A percentile compares a stretch with the other conserved stretches of the same genome.
Evolutionary conservation across 2,113 vertebrate species (phyloP).

Genomic region (Leptosomus discolor): DNA sequence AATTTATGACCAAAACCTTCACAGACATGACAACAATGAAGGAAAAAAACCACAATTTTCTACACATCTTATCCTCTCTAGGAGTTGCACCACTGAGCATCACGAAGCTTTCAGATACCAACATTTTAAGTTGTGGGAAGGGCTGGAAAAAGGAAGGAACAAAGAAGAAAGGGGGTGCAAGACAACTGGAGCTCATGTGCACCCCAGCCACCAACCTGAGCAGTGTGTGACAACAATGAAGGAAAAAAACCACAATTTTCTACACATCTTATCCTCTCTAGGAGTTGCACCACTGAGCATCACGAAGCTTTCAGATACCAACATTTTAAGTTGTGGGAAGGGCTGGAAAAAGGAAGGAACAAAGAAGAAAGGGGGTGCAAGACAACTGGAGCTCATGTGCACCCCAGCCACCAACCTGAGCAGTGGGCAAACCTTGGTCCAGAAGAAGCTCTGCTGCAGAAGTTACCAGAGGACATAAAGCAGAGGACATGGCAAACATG

Average conservation of each 20-base stretch:
- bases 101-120: fast-evolving
- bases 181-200: no score
- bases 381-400: neutral
- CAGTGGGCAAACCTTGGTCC: fast-evolving
- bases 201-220: no score
- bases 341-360: neutral
- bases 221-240: neutral
- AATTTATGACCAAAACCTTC: neutral
- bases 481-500: neutral
- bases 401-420: fast-evolving
- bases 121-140: neutral
- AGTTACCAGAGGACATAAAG: neutral
- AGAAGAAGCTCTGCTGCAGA: neutral
- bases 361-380: neutral
- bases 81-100: neutral
- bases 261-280: neutral
- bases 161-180: no score
- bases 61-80: neutral
- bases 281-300: neutral
- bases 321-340: neutral
- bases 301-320: fast-evolving
- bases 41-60: neutral
- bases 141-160: neutral
- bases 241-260: neutral
- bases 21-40: fast-evolving